Conservation (phyloP, 2,888 invertebrate species). For the Epinotia bilunana region DNA sequence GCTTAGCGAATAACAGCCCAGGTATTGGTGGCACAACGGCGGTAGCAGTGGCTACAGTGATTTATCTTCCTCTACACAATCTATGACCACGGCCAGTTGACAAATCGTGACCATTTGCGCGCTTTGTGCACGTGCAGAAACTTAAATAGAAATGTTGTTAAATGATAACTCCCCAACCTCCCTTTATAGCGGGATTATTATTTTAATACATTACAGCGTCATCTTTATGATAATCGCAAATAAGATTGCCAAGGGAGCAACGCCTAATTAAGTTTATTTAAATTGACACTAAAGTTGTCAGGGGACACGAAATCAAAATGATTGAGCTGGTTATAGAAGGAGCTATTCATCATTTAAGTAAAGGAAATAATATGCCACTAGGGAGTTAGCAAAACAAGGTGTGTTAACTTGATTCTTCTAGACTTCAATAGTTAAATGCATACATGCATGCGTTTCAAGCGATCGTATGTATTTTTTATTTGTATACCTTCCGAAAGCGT, state of each 20-base stretch:
- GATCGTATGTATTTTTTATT: background rate
- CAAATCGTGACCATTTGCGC: slow-evolving; percentile 36
- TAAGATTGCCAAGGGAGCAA: background rate
- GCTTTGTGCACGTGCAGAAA: slow-evolving; percentile 34
- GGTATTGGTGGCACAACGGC: background rate
- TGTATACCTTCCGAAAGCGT: background rate
- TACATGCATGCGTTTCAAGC: background rate
- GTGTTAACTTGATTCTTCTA: background rate
- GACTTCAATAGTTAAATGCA: background rate
- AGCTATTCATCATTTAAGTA: background rate
- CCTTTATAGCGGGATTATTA: background rate
- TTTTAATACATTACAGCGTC: background rate
- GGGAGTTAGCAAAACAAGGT: background rate
- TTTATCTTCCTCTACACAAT: background rate
- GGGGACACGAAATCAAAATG: background rate
- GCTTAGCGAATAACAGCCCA: no score
- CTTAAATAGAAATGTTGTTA: slow-evolving; percentile 29
- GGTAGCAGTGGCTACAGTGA: background rate
- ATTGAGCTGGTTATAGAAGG: background rate
- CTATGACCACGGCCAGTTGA: slow-evolving; percentile 10
- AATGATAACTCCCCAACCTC: slow-evolving; percentile 30
- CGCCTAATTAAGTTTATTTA: slow-evolving; percentile 12
- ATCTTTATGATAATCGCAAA: background rate
- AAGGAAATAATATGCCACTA: slow-evolving; percentile 7
- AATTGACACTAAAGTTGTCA: slow-evolving; percentile 1